Evolutionary conservation across 53 echinoderm and acorn worm species (phyloP), one percentile per base, ranked within the genome.

Genomic region (Echinometra lucunter): DNA sequence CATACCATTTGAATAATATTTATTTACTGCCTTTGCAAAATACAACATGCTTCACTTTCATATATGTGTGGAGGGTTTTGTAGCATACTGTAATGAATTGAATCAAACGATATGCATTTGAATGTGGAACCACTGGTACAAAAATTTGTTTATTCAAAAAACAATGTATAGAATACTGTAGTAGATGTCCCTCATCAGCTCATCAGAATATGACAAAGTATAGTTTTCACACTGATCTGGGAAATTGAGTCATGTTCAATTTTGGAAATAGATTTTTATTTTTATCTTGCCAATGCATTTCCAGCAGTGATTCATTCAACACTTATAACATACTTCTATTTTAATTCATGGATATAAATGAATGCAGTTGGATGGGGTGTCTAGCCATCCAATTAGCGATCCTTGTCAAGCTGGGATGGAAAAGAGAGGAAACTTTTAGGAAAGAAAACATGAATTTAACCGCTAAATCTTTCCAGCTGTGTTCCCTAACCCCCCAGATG

Each of bases 401-500:
- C 35, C 17, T 23, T 89, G 2, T 89, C 89, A 89, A n/a, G 89
- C 89, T 89, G 89, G 25, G 89, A 60, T 40, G 23, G 4, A 58
- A 57, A 60, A 60, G 40, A 60, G 30, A 60, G 89, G 40, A 60
- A 37, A 40, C 89, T 12, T 60, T 89, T 89, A 18, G 40, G 63
- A 89, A 58, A 35, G 58, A 89, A 89, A 89, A 89, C 89, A 89
- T 89, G 89, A 60, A 89, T 34, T 89, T 89, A 58, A 89, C 58
- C 60, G 10, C 58, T 37, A 34, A 57, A 57, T 57, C 28, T 89
- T 57, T 89, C 89, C 89, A 89, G 89, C 89, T 89, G 89, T 60
- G 60, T 89, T 89, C 63, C 37, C 23, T 38, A 89, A 89, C 44
- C 44, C n/a, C 42, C 44, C 44, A 38, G 25, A 25, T 15, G 49